Evolutionary conservation across 2,113 vertebrate genomes (phyloP).

Genomic region (Macquaria ambigua): DNA sequence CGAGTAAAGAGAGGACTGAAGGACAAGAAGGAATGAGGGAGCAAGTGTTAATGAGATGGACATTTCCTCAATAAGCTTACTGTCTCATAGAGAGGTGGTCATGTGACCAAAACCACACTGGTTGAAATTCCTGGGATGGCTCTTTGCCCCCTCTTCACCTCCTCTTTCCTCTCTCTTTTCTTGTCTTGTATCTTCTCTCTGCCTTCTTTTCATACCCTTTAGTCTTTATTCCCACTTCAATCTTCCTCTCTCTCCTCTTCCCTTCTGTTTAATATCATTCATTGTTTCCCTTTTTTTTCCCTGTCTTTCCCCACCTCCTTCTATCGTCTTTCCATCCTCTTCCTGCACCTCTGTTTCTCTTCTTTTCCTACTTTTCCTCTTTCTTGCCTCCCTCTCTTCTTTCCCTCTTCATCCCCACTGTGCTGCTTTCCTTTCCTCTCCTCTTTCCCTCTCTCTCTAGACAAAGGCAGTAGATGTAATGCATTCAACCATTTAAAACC

Average conservation of each 20-base stretch:
- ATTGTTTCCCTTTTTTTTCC: neutral
- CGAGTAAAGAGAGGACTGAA: neutral
- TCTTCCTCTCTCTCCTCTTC: neutral
- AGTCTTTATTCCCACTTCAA: neutral
- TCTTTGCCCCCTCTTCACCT: neutral
- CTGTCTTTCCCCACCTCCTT: neutral
- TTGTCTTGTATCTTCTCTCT: neutral
- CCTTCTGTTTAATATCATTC: neutral
- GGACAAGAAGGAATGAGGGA: neutral
- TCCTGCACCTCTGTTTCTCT: neutral
- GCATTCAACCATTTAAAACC: neutral
- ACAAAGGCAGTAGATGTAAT: neutral
- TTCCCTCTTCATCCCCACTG: neutral
- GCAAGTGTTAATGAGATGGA: neutral
- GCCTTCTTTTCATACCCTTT: neutral
- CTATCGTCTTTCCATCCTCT: neutral
- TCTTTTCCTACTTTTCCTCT: neutral
- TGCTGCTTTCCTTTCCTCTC: neutral
- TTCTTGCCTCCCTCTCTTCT: neutral
- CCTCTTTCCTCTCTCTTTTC: neutral
- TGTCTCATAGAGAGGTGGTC: neutral
- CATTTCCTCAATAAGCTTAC: slow-evolving; percentile 2
- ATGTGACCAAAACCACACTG: slow-evolving; percentile 11
- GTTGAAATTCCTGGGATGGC: neutral
- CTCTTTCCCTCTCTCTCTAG: no score